phyloP scores from a whole-genome alignment of 2,888 invertebrate genomes.

The Patella caerulea region DNA sequence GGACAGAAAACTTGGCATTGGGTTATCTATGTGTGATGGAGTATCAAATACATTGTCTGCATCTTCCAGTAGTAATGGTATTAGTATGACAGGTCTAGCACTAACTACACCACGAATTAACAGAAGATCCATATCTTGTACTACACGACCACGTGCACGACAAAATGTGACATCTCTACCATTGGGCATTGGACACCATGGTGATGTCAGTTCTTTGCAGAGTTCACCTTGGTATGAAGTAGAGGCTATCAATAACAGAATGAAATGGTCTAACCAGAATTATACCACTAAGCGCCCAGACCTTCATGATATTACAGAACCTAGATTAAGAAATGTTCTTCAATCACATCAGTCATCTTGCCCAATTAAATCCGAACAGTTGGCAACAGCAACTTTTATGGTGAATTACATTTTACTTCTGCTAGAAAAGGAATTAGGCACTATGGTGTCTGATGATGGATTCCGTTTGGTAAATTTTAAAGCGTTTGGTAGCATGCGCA shows the following conservation, averaged over 20 bases:
- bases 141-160: constrained; percentile 28
- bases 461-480: constrained; percentile 46
- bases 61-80: constrained; percentile 19
- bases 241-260: constrained; percentile 28
- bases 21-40: neutral
- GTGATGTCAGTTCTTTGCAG: constrained; percentile 24
- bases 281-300: constrained; percentile 17
- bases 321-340: constrained; percentile 33
- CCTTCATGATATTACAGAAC: constrained; percentile 23
- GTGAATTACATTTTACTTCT: constrained; percentile 51
- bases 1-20: constrained; percentile 44
- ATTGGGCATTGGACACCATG: constrained; percentile 20
- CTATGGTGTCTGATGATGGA: constrained; percentile 27
- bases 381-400: constrained; percentile 45
- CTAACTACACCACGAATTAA: constrained; percentile 33
- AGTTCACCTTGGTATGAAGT: constrained; percentile 35
- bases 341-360: constrained; percentile 49
- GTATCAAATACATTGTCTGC: neutral
- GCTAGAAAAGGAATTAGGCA: constrained; percentile 44
- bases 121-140: constrained; percentile 19
- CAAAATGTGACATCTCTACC: constrained; percentile 44
- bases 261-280: constrained; percentile 29
- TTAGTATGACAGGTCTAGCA: constrained; percentile 19
- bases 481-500: constrained; percentile 48
- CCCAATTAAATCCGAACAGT: constrained; percentile 42